Evolutionary conservation across 2,888 invertebrate species (phyloP).

Genomic region (Polylopha cassiicola): DNA sequence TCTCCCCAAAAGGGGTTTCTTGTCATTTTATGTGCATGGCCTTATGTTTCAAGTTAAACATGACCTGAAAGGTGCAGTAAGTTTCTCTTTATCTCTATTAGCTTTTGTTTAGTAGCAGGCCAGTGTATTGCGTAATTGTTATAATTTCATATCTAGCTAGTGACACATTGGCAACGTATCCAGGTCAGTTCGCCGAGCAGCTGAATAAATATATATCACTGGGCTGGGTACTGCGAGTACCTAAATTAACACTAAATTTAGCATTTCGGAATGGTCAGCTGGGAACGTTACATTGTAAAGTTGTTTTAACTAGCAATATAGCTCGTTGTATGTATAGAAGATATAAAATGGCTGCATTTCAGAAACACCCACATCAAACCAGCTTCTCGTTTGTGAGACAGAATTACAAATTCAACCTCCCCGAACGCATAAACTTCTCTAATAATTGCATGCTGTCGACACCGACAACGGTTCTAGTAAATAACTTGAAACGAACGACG

Average conservation of each 20-base stretch:
- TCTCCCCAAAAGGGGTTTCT: no score
- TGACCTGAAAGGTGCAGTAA: no score
- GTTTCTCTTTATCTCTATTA: no score
- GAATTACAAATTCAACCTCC: conserved; percentile 14
- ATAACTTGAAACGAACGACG: conserved; percentile 11
- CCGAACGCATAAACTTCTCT: conserved; percentile 12
- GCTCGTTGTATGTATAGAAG: conserved; percentile 3
- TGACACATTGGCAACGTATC: conserved; percentile 58
- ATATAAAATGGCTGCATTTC: neutral
- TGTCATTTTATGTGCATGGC: no score
- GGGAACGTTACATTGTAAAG: neutral
- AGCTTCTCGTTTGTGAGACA: conserved; percentile 10
- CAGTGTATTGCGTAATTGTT: conserved; percentile 16
- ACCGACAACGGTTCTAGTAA: conserved; percentile 8
- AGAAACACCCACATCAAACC: conserved; percentile 6
- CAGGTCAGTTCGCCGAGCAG: conserved; percentile 59
- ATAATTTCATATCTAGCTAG: conserved; percentile 26
- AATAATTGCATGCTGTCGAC: conserved; percentile 14
- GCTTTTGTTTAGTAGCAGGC: no score
- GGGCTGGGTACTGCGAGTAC: conserved; percentile 2
- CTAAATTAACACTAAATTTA: conserved; percentile 10
- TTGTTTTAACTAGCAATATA: no score
- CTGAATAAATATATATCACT: conserved; percentile 67
- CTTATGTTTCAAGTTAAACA: no score
- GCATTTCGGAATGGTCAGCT: conserved; percentile 1